Evolutionary conservation across 1,140 invertebrate species (phyloP), one percentile per base, ranked within the genome.

Genomic region (Propsilocerus akamusi): DNA sequence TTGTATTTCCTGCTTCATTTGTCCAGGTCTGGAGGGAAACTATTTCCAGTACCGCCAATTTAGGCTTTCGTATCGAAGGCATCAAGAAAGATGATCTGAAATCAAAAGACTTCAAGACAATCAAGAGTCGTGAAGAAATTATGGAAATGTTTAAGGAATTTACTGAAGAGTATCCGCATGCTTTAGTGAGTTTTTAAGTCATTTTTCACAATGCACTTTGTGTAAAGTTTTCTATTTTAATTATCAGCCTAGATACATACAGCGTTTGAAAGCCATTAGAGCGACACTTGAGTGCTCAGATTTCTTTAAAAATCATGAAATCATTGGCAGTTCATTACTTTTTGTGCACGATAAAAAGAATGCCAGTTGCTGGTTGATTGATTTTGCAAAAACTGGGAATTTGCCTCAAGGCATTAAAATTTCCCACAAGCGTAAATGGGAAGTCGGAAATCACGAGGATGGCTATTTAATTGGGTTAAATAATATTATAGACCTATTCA

Each of bases 401-500:
- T 68, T 97, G 46, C 88, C 90, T 2, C 73, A 77, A 2, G 72
- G 79, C 49, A 61, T 86, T 41, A 68, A 65, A 37, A 86, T 97
- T 50, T 76, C 78, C 52, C 95, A 98, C 63, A 76, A 79, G 49
- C 75, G 76, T 7, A 74, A 78, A 32, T 98, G 94, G 95, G 78
- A 82, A 55, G 86, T 95, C 26, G 94, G 93, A n/a, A 97, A 96
- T 65, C 92, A 97, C 60, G 95, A 99, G 71, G 95, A 99, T 63
- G 95, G 95, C 25, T 98, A 97, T 67, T 72, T 97, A 48, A 85
- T 88, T 54, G 95, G 95, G 30, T 72, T 98, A 10, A 85, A 94
- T 60, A 96, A 97, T 72, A 69, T 99, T 46, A 92, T 97, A 52
- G 78, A 86, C 50, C 84, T 95, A 53, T 86, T 90, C 58, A 70